Conservation (phyloP, 1,140 invertebrate genomes). For the Caenorhabditis tropicalis region DNA sequence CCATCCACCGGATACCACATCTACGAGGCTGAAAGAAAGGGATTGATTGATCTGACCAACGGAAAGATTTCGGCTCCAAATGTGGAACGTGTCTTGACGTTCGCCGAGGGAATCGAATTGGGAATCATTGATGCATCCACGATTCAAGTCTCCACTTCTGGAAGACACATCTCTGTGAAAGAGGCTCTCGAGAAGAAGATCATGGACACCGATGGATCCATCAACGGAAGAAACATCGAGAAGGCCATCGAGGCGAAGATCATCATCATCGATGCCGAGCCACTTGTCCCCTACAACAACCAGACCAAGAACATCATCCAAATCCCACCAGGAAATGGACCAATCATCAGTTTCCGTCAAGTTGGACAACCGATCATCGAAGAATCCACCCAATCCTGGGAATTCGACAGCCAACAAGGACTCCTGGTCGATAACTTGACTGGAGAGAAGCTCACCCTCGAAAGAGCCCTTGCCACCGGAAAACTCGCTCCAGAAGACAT, state of each 20-base stretch:
- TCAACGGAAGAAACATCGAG: conserved; percentile 81
- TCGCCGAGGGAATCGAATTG: conserved; percentile 81
- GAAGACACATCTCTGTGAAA: conserved; percentile 81
- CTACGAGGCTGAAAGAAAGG: conserved; percentile 83
- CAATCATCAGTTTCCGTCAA: conserved; percentile 68
- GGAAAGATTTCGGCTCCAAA: conserved; percentile 76
- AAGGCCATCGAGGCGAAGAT: conserved; percentile 82
- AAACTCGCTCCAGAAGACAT: conserved; percentile 71
- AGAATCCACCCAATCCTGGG: conserved; percentile 66
- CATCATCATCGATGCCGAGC: conserved; percentile 74
- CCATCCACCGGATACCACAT: conserved; percentile 74
- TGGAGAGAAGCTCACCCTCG: conserved; percentile 80
- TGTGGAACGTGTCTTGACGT: conserved; percentile 77
- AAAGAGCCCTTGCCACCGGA: conserved; percentile 78
- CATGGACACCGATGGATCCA: conserved; percentile 81
- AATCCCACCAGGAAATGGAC: conserved; percentile 67
- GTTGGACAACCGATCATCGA: conserved; percentile 68
- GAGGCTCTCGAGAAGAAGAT: conserved; percentile 85
- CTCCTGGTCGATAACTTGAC: conserved; percentile 73
- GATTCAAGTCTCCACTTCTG: conserved; percentile 84
- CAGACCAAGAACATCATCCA: conserved; percentile 69
- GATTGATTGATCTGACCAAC: conserved; percentile 81
- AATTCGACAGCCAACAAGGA: conserved; percentile 65
- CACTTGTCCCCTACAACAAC: conserved; percentile 56
- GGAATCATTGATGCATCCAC: conserved; percentile 81